Evolutionary conservation across 1,140 invertebrate species (phyloP), one percentile per base, ranked within the genome.

Genomic region (Maconellicoccus hirsutus): DNA sequence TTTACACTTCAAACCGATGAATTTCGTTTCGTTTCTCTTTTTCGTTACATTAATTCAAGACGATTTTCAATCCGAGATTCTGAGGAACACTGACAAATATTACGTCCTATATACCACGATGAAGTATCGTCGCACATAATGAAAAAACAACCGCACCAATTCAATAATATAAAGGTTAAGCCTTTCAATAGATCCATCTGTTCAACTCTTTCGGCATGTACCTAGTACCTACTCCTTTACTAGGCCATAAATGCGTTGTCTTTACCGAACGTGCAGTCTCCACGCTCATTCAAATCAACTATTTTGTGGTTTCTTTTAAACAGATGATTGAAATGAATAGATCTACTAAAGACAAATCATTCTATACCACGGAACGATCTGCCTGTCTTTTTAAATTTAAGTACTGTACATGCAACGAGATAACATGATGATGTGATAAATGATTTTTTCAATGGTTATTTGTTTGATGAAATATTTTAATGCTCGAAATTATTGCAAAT

Each of bases 101-200:
- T 52, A 3, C 4, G 42, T 16, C 3, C 42, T 52, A 52, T 19
- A 52, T 52, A 14, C 3, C n/a, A 52, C n/a, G 42, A 52, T 52
- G n/a, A 52, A 52, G 12, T 52, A 52, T 52, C 42, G 42, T 52
- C 42, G 42, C 16, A 19, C 16, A 52, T 52, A 52, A 52, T 52
- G 42, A 52, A 52, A 52, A 52, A 52, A 52, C 42, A 52, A 52
- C 42, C 42, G 42, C 16, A 52, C 42, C 42, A 52, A 16, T 52
- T 52, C 42, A 66, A 66, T 23, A 66, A 22, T 23, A 66, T 25
- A 66, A 26, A 66, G 61, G 61, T 66, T 66, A 66, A 66, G 22
- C 10, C 61, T 66, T 66, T 66, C 61, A 66, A 66, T 66, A 66
- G 61, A 66, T 66, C 61, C 61, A 66, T 66, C 61, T 66, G 61